Conservation (phyloP, 2,888 invertebrate species). For the Lutraria lutraria region DNA sequence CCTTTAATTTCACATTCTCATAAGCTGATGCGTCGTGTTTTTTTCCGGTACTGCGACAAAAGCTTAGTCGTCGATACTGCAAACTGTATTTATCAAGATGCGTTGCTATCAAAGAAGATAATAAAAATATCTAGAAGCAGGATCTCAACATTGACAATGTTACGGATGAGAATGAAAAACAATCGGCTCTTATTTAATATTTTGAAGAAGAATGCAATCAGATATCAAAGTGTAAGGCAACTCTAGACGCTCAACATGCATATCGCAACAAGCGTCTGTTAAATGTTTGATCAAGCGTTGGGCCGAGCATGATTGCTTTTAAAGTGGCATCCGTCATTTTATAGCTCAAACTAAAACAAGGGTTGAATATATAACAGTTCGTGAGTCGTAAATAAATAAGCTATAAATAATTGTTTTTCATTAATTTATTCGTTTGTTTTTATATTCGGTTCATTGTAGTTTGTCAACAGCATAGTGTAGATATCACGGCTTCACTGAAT, state of each 20-base stretch:
- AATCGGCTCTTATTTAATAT: not conserved
- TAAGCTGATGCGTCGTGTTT: slow-evolving; percentile 29
- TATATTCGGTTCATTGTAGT: too few species aligned
- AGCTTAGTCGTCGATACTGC: not conserved
- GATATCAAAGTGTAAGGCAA: not conserved
- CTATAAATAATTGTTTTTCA: too few species aligned
- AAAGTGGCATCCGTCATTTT: too few species aligned
- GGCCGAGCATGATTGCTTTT: not conserved
- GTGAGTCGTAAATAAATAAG: too few species aligned
- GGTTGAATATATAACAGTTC: too few species aligned
- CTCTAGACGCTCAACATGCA: not conserved
- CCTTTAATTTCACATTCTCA: slow-evolving; percentile 50
- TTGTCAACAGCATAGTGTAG: too few species aligned
- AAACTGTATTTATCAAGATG: slow-evolving; percentile 24
- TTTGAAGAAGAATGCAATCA: not conserved
- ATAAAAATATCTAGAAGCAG: not conserved
- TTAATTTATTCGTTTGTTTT: too few species aligned
- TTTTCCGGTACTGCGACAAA: slow-evolving; percentile 29
- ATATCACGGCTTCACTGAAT: too few species aligned
- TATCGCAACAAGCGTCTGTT: not conserved
- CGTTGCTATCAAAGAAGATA: slow-evolving; percentile 24
- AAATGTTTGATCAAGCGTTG: not conserved
- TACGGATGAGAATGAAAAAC: not conserved
- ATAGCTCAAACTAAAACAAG: too few species aligned
- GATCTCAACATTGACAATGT: slow-evolving; percentile 14